phyloP scores from a whole-genome alignment of 2,888 invertebrate species.

The Frankliniella intonsa region DNA sequence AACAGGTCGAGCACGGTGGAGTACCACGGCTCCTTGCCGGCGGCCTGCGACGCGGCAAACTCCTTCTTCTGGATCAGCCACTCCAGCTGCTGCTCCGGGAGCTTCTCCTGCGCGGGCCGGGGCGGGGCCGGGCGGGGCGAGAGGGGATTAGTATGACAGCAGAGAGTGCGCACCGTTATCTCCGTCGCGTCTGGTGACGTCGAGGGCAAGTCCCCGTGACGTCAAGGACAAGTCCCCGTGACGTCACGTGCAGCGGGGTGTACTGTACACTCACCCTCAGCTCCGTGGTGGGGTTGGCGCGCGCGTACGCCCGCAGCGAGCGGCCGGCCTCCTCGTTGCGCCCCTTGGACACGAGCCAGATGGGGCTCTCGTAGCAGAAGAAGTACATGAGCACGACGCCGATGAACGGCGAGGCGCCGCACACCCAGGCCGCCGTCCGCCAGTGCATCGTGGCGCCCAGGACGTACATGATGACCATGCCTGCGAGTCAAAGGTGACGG shows the following conservation, averaged over 20 bases:
- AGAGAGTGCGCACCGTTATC: too few species aligned
- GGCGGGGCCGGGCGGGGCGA: too few species aligned
- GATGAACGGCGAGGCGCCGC: background rate
- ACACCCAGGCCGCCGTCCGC: conserved; percentile 11
- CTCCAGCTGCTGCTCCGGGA: conserved; percentile 8
- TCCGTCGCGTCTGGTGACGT: background rate
- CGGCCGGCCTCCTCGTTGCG: conserved; percentile 47
- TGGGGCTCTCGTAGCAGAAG: conserved; percentile 52
- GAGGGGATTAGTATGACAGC: too few species aligned
- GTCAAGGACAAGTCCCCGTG: too few species aligned
- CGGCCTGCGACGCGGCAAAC: background rate
- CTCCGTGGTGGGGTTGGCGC: background rate
- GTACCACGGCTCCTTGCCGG: background rate
- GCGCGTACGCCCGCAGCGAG: conserved; percentile 15
- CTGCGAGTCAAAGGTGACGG: background rate
- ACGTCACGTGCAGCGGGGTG: too few species aligned
- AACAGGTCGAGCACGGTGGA: background rate
- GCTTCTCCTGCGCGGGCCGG: background rate
- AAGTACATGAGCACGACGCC: conserved; percentile 45
- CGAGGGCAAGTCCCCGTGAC: too few species aligned
- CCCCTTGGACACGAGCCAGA: conserved; percentile 50
- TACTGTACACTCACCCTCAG: background rate
- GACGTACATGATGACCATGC: background rate
- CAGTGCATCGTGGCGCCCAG: background rate
- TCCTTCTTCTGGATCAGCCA: background rate